Base-by-base conservation (phyloP, 1,140 invertebrate genomes). In the Aphaenogaster ashmeadi region DNA sequence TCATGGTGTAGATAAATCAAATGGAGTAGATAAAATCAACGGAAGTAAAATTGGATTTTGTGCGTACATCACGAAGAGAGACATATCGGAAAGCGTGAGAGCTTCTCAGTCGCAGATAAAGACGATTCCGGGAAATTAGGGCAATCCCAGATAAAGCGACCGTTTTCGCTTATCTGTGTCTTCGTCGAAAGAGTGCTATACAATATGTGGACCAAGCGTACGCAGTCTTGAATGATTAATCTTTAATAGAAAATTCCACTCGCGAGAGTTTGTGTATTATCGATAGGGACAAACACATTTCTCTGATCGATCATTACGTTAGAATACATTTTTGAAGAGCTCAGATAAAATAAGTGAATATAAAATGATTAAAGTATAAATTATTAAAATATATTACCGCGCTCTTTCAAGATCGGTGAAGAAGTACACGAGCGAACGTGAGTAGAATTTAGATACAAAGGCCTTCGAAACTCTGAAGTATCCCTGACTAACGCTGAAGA, bases 401-500 rank as follows among this genome's bases (percentile, higher is more conserved):
- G 50, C 50, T 54, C 15, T 80, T 80, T 44, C 27, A 44, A 72
- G 67, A 58, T 74, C 54, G 54, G 50, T 71, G 33, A 69, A 47
- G 44, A 69, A 52, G 67, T 47, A 81, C 64, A 58, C 38, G 75
- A 80, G 44, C 33, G 62, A 36, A 41, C 50, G 66, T 52, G 41
- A 71, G 54, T 58, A n/a, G 71, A 81, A 47, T 62, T 64, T 38
- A 50, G 52, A 56, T 74, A 47, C 80, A 74, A 60, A 72, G 67
- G 21, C 52, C 67, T 83, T 74, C 80, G 80, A 83, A 83, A 33
- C 47, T 27, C 41, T 58, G 67, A 83, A 83, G 78, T 77, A 81
- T 87, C 78, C 69, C 60, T 47, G 79, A 66, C n/a, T 62, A 79
- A 87, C 71, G 47, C 38, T 58, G 83, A 79, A 56, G 74, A 54